Base-by-base conservation (phyloP, 2,797 vertebrate species). In the Epinephelus awoara region DNA sequence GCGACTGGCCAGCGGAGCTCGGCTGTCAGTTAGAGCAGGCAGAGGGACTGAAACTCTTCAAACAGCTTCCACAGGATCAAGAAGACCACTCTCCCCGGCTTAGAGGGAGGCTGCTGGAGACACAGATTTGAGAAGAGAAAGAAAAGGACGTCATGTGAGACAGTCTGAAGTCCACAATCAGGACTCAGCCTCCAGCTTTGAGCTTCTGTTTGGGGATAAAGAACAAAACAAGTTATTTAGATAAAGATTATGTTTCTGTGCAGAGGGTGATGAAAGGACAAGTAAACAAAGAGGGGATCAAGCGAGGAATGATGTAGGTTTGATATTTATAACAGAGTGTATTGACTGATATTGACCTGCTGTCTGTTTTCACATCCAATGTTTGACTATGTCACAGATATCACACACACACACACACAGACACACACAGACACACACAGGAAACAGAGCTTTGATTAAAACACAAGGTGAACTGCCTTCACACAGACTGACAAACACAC, bases 31-130 rank as follows among this genome's bases (percentile, higher is more conserved):
- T 89, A 88, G 77, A 80, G 72, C 42, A 0, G 64, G 65, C 44
- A 68, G 25, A 80, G 46, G 25, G 25, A 79, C 83, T 38, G 63
- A 84, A 83, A 86, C 79, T 84, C 86, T 63, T 84, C 77, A 84
- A 81, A 86, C 64, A 62, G 91, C 90, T 94, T 91, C 89, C 63
- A 17, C 52, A 2, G 89, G 91, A 93, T 94, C 91, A 92, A 82
- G 84, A 64, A 66, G 79, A 88, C 55, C 89, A 80, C 84, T 91
- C 77, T 76, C 15, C 59, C 34, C 66, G 9, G 90, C 89, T 94
- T 89, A 94, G 82, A 75, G 40, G 34, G 71, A 83, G 76, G 72
- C 71, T 61, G 78, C 68, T 25, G 27, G 63, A 85, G 85, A 86
- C 78, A 75, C 82, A 57, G 81, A 83, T 81, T 72, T 61, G 69